A percentile compares a stretch with the other conserved stretches of the same genome.
Conservation (phyloP, 2,113 vertebrate genomes). For the Gallinago paraguaiae region DNA sequence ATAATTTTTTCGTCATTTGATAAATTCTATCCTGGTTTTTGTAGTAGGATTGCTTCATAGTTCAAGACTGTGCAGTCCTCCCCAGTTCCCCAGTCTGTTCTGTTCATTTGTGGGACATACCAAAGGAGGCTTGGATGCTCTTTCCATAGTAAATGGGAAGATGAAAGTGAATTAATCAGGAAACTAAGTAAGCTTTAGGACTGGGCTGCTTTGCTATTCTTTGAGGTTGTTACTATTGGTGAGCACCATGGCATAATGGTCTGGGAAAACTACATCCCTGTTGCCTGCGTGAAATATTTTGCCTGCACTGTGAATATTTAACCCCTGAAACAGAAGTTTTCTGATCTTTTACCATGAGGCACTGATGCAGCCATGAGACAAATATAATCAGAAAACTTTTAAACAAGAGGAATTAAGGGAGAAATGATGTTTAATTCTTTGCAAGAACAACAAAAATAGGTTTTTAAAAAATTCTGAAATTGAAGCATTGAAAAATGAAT, state of each 20-base stretch:
- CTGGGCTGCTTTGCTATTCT: background rate
- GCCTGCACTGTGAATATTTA: background rate
- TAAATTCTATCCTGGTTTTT: background rate
- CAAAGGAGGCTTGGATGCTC: background rate
- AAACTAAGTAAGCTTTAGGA: background rate
- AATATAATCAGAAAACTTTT: background rate
- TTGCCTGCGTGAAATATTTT: background rate
- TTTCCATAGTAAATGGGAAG: background rate
- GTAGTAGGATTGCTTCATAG: background rate
- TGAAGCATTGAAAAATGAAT: background rate
- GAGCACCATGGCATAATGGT: background rate
- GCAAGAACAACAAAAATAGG: background rate
- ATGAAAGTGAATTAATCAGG: background rate
- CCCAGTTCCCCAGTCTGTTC: background rate
- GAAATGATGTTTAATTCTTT: background rate
- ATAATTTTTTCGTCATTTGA: background rate
- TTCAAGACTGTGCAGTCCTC: background rate
- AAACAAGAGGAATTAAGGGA: background rate
- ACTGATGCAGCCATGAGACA: background rate
- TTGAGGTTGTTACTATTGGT: background rate
- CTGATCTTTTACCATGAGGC: background rate
- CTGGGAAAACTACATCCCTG: background rate
- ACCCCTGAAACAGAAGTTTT: background rate
- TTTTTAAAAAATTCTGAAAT: background rate
- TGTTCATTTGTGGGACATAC: background rate